A percentile compares a stretch with the other conserved stretches of the same genome.
These are phyloP conservation scores for Centropristis striata DNA, from an alignment of 2,113 vertebrate genomes.

Conservation along the genomic window DNA sequence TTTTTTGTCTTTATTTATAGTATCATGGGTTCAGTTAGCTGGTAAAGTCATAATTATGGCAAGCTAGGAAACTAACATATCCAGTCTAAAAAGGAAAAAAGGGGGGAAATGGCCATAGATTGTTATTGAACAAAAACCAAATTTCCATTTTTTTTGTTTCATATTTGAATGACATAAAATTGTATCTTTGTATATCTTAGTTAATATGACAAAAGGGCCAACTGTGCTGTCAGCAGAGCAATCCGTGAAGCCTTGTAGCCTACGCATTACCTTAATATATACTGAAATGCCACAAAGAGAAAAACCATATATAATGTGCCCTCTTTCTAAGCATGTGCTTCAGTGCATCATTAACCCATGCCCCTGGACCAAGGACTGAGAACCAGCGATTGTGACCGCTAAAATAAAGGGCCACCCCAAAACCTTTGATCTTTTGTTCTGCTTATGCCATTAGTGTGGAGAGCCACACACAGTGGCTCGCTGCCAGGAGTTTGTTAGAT, in stretches of 20 bases:
- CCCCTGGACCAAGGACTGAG: constrained; percentile 45
- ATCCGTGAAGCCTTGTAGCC: background rate
- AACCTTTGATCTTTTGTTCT: constrained; percentile 79
- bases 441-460: constrained; percentile 69
- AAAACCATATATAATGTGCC: background rate
- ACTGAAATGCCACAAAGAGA: constrained; percentile 3
- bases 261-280: constrained; percentile 9
- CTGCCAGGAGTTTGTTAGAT: constrained; percentile 72
- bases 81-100: no score
- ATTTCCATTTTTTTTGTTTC: no score
- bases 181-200: background rate
- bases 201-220: background rate
- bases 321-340: constrained; percentile 40
- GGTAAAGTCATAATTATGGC: no score
- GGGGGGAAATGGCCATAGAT: no score
- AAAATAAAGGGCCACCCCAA: constrained; percentile 55
- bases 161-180: no score
- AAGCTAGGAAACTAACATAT: no score
- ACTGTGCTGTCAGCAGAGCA: background rate
- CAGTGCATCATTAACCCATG: constrained; percentile 66
- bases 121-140: no score
- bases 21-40: no score
- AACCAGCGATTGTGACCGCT: constrained; percentile 30
- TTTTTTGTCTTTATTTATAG: no score
- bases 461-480: constrained; percentile 42